phyloP scores from a whole-genome alignment of 2,113 vertebrate genomes.

The Cephalopterus ornatus region DNA sequence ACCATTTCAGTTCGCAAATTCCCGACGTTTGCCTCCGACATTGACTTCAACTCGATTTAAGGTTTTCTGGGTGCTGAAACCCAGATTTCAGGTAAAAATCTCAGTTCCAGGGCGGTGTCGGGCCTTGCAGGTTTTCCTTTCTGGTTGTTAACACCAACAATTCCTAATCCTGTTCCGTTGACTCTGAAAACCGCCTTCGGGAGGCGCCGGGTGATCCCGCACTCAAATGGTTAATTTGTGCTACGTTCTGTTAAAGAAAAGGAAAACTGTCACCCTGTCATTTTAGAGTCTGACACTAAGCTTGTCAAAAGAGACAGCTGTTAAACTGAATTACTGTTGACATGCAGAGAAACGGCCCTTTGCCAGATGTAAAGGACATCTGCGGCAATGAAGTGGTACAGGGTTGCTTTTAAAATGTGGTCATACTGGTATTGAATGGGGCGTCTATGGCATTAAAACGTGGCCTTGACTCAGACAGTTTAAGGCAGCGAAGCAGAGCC shows the following conservation, averaged over 20 bases:
- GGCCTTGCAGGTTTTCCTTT: neutral
- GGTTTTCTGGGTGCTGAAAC: neutral
- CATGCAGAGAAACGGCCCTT: constrained; percentile 74
- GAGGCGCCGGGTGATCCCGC: constrained; percentile 22
- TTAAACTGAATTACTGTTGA: constrained; percentile 84
- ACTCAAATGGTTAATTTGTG: constrained; percentile 76
- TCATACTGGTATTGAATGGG: constrained; percentile 73
- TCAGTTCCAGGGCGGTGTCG: neutral
- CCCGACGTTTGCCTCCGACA: neutral
- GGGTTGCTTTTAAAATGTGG: constrained; percentile 78
- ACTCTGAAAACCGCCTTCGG: neutral
- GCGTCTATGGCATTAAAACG: constrained; percentile 66
- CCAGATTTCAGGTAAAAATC: constrained; percentile 2
- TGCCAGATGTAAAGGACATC: constrained; percentile 84
- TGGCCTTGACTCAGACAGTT: constrained; percentile 68
- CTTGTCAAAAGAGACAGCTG: constrained; percentile 84
- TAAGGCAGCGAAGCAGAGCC: constrained; percentile 63
- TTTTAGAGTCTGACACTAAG: constrained; percentile 79
- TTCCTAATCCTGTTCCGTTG: neutral
- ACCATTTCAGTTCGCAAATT: neutral
- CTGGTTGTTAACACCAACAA: neutral
- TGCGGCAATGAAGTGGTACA: constrained; percentile 76
- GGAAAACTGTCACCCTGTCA: constrained; percentile 79
- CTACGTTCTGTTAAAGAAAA: constrained; percentile 72
- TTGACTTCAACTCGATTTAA: neutral